Base-by-base conservation (phyloP, 1,140 invertebrate species). In the Drusus annulatus region DNA sequence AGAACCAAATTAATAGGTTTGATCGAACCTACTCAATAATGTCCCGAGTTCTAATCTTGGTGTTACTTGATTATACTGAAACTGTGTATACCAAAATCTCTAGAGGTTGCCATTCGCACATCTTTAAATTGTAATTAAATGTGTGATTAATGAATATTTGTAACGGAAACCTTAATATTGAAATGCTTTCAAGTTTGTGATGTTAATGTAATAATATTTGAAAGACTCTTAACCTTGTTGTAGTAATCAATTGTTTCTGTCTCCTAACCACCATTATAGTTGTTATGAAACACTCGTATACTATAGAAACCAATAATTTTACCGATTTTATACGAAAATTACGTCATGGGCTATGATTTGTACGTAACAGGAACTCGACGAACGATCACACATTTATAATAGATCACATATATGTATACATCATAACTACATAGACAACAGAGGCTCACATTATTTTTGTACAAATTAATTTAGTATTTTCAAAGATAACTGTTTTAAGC, bases 21-120 rank as follows among this genome's bases (percentile, higher is more conserved):
- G 36, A 45, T 13, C 10, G 10, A 45, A 45, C 10, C 36, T 13
- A 45, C 36, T 45, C 10, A 45, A 45, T 45, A 45, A 45, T 13
- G 8, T 45, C 36, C 36, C 36, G 13, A 45, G 10, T 10, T 45
- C 8, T 45, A 45, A 8, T 45, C 8, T 45, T 45, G 36, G 36
- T 2, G 10, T 45, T 13, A 45, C 36, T 45, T 45, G 36, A 17
- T 45, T 52, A 80, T 80, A 80, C 79, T 80, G 79, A 80, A 58
- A 56, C 54, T 45, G 80, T 74, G 80, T 81, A 81, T 81, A 81
- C 80, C 80, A 81, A 81, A 71, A 78, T 73, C 69, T 51, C 56
- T 45, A 36, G 75, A 81, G 36, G 50, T 77, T 76, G 63, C 73
- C 19, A 45, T 13, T 75, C 71, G 75, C 80, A 78, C 76, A 73